A percentile compares a stretch with the other conserved stretches of the same genome.
Evolutionary conservation across 2,113 vertebrate species (phyloP).

Genomic region (Theropithecus gelada): DNA sequence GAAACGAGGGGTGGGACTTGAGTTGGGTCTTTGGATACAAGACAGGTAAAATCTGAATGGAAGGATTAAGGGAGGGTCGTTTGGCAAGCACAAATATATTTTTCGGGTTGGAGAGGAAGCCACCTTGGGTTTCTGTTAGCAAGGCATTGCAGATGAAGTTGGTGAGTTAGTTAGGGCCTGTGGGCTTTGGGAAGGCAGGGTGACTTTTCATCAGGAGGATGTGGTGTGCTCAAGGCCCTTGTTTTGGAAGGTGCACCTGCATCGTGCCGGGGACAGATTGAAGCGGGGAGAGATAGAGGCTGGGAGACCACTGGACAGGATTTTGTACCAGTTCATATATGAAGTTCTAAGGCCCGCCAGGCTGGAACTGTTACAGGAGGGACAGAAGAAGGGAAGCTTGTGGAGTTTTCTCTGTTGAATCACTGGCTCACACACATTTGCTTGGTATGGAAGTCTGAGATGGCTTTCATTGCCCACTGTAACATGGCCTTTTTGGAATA

Average conservation of each 20-base stretch:
- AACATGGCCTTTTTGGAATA: background rate
- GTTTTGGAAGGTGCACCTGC: background rate
- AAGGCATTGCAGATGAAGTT: background rate
- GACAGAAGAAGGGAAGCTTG: background rate
- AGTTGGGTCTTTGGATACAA: background rate
- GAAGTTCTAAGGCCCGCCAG: background rate
- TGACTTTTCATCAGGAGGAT: background rate
- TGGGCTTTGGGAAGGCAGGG: background rate
- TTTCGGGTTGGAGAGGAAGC: background rate
- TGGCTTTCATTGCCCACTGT: background rate
- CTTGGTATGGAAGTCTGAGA: background rate
- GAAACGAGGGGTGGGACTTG: background rate
- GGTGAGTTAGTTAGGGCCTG: background rate
- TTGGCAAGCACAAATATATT: accelerated
- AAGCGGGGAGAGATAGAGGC: background rate
- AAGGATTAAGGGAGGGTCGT: background rate
- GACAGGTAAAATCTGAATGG: background rate
- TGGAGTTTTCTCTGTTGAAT: background rate
- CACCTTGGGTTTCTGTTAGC: background rate
- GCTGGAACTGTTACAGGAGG: background rate
- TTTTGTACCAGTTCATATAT: background rate
- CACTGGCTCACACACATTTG: background rate
- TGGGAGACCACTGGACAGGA: background rate
- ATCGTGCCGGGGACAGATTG: background rate
- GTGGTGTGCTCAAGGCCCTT: background rate